Percentiles rank a stretch among this genome's conserved stretches.
These are phyloP conservation scores for Agapetus fuscipes DNA, from an alignment of 2,888 invertebrate genomes.

Conservation along the genomic window DNA sequence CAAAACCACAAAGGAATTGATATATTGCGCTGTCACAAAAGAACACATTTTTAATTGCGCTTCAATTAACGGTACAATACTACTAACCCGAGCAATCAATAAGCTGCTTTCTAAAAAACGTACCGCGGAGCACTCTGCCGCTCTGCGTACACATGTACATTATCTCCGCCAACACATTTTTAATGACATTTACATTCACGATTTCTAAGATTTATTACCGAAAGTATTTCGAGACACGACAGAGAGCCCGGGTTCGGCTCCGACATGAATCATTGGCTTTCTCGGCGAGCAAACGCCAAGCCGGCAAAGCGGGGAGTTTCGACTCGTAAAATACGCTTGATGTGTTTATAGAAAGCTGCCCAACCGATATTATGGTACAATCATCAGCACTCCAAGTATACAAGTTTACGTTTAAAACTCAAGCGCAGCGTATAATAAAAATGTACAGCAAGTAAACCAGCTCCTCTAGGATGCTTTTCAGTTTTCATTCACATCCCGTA, in stretches of 20 bases:
- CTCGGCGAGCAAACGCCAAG: slow-evolving; percentile 1
- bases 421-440: too few species aligned
- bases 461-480: too few species aligned
- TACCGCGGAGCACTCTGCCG: slow-evolving; percentile 2
- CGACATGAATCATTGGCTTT: slow-evolving; percentile 10
- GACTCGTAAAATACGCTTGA: slow-evolving; percentile 1
- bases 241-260: not conserved
- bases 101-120: slow-evolving; percentile 19
- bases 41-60: slow-evolving; percentile 2
- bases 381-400: too few species aligned
- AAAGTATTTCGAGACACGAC: slow-evolving; percentile 10
- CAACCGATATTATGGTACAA: too few species aligned
- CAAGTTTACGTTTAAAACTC: too few species aligned
- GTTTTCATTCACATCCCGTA: too few species aligned
- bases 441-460: too few species aligned
- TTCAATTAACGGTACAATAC: slow-evolving; percentile 9
- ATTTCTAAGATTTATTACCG: slow-evolving; percentile 19
- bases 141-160: not conserved
- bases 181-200: slow-evolving; percentile 20
- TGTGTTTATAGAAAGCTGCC: slow-evolving; percentile 5
- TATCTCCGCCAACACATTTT: slow-evolving; percentile 3
- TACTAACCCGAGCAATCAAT: slow-evolving; percentile 7
- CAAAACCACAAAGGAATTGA: too few species aligned
- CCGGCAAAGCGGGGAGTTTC: not conserved
- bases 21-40: too few species aligned